These are phyloP conservation scores for Bombus difficillimus DNA, from an alignment of 1,140 invertebrate genomes.

Conservation along the genomic window DNA sequence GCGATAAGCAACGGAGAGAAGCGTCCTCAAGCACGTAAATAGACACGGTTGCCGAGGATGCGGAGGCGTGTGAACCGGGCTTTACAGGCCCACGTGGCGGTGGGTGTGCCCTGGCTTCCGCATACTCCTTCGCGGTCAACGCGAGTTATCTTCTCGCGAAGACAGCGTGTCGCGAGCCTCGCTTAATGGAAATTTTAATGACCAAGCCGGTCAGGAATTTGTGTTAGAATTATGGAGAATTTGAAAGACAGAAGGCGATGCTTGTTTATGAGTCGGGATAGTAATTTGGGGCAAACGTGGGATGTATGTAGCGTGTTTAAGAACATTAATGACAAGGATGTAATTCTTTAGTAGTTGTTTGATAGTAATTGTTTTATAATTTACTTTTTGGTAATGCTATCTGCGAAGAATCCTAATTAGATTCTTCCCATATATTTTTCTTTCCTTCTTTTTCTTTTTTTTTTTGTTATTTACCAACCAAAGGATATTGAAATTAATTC, in stretches of 20 bases:
- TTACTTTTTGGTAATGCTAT: no score
- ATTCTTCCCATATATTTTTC: no score
- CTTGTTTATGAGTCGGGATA: background rate
- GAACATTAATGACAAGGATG: no score
- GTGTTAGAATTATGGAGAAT: background rate
- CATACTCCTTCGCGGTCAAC: slow-evolving; percentile 72
- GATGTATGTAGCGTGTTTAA: no score
- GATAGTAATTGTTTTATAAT: no score
- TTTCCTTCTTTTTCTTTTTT: no score
- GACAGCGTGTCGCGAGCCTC: slow-evolving; percentile 11
- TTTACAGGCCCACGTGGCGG: slow-evolving; percentile 61
- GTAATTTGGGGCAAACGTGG: no score
- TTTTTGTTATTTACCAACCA: no score
- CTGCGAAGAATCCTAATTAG: no score
- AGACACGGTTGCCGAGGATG: slow-evolving; percentile 56
- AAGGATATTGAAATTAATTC: no score
- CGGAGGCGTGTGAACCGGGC: slow-evolving; percentile 72
- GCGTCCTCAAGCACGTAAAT: slow-evolving; percentile 59
- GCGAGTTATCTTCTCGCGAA: slow-evolving; percentile 55
- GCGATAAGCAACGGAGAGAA: background rate
- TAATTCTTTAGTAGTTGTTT: no score
- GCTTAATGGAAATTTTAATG: slow-evolving; percentile 46
- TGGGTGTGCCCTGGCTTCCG: slow-evolving; percentile 76
- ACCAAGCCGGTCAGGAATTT: no score
- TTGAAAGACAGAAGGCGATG: background rate